Evolutionary conservation across 2,797 vertebrate genomes (phyloP).

Genomic region (Triplophysa bombifrons): DNA sequence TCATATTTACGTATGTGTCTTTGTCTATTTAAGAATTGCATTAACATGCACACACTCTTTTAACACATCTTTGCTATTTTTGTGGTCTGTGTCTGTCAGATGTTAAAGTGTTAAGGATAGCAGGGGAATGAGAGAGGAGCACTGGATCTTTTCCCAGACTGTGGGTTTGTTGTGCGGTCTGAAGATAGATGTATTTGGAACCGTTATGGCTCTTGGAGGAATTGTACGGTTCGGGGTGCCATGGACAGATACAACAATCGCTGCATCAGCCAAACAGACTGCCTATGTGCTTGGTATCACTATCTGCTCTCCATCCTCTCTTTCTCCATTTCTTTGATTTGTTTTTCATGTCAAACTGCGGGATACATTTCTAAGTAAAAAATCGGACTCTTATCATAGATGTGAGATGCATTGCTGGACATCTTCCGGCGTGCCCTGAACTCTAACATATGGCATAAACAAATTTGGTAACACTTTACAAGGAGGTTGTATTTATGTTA

Average conservation of each 20-base stretch:
- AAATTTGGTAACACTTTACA: too few relatives aligned
- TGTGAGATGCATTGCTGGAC: slow-evolving; percentile 8
- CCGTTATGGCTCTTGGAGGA: slow-evolving; percentile 5
- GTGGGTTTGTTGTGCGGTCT: slow-evolving; percentile 27
- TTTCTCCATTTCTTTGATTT: slow-evolving; percentile 2
- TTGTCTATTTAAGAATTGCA: background rate
- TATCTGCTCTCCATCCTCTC: slow-evolving; percentile 6
- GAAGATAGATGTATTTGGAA: slow-evolving; percentile 47
- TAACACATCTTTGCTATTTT: slow-evolving; percentile 30
- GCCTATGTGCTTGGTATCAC: slow-evolving; percentile 6
- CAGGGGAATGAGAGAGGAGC: slow-evolving; percentile 19
- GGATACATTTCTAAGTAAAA: slow-evolving; percentile 1
- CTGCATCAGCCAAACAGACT: slow-evolving; percentile 34
- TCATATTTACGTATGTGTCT: background rate
- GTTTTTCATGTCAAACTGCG: slow-evolving; percentile 18
- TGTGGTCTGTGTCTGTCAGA: slow-evolving; percentile 19
- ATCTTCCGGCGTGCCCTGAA: background rate
- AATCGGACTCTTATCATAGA: background rate
- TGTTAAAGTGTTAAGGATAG: slow-evolving; percentile 35
- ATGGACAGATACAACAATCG: slow-evolving; percentile 28
- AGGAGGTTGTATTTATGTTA: too few relatives aligned
- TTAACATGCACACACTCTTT: background rate
- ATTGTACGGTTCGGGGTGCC: slow-evolving; percentile 12
- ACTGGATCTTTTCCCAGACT: slow-evolving; percentile 43
- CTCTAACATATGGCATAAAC: background rate